A percentile compares a stretch with the other conserved stretches of the same genome.
phyloP scores from a whole-genome alignment of 2,797 vertebrate species.

The Pseudocheirus occidentalis region DNA sequence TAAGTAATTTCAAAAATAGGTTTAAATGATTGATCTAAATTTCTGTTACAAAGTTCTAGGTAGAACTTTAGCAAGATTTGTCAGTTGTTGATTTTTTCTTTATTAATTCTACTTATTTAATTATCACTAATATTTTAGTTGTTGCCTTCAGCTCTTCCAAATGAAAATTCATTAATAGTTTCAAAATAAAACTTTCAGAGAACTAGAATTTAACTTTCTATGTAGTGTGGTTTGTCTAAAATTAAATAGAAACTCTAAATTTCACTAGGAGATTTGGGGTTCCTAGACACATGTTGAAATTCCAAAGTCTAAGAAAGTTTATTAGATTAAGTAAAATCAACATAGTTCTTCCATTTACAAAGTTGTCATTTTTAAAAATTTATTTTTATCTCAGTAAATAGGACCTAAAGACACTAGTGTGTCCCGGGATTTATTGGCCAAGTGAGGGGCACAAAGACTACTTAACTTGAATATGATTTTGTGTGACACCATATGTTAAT shows the following conservation, averaged over 20 bases:
- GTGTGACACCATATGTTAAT: background rate
- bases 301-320: background rate
- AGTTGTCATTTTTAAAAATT: background rate
- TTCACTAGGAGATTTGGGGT: background rate
- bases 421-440: background rate
- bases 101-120: background rate
- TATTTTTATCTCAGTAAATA: background rate
- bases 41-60: background rate
- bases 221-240: background rate
- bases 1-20: background rate
- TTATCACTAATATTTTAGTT: background rate
- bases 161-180: background rate
- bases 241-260: background rate
- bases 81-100: background rate
- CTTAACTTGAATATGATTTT: background rate
- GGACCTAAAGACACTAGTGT: background rate
- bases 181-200: background rate
- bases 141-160: background rate
- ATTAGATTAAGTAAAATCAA: background rate
- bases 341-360: background rate
- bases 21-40: too few species aligned
- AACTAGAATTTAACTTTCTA: background rate
- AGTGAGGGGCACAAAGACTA: background rate
- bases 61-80: background rate
- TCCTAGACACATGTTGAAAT: background rate